A percentile compares a stretch with the other conserved stretches of the same genome.
phyloP scores from a whole-genome alignment of 2,888 invertebrate species.

The Tortrix viridana region DNA sequence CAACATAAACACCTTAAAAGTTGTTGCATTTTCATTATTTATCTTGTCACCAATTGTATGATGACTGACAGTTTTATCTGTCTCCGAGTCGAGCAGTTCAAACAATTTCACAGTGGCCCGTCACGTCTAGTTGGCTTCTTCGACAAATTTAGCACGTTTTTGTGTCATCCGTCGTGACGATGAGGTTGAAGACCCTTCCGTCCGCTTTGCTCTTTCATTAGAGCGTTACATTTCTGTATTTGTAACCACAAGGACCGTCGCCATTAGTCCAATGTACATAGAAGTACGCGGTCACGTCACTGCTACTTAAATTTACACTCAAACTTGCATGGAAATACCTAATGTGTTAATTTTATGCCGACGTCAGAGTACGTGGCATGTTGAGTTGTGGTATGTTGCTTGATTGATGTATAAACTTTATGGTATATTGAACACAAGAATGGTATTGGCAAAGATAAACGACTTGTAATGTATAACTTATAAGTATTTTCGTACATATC shows the following conservation, averaged over 20 bases:
- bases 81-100: constrained; percentile 51
- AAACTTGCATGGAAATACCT: background rate
- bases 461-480: too few relatives aligned
- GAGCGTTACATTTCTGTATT: constrained; percentile 71
- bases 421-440: too few relatives aligned
- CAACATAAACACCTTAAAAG: background rate
- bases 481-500: too few relatives aligned
- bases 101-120: constrained; percentile 68
- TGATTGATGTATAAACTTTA: too few relatives aligned
- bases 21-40: constrained; percentile 9
- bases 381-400: too few relatives aligned
- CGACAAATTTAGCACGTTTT: constrained; percentile 77
- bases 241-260: constrained; percentile 25
- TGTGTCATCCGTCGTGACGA: constrained; percentile 64
- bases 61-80: constrained; percentile 26
- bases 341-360: background rate
- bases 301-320: background rate
- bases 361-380: background rate
- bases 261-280: constrained; percentile 36
- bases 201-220: constrained; percentile 75
- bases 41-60: constrained; percentile 37
- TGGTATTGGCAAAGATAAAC: too few relatives aligned
- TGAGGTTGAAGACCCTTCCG: constrained; percentile 67
- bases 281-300: constrained; percentile 7
- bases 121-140: constrained; percentile 73